A percentile compares a stretch with the other conserved stretches of the same genome.
These are phyloP conservation scores for Chinchilla lanigera DNA, from an alignment of 2,113 vertebrate genomes.

Conservation along the genomic window DNA sequence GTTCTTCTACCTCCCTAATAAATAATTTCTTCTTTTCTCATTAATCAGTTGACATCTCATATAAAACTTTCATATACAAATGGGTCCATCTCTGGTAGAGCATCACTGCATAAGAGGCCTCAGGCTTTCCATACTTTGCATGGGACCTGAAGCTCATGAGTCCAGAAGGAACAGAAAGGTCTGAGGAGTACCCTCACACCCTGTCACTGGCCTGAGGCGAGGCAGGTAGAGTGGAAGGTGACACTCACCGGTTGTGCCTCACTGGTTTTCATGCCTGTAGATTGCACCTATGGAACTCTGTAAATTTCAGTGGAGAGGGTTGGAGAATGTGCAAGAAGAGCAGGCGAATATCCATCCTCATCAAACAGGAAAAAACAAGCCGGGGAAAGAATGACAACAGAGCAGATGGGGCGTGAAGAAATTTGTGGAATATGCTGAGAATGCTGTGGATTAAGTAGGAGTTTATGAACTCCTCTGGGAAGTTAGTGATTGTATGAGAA, in stretches of 20 bases:
- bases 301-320: not conserved
- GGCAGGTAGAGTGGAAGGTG: not conserved
- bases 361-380: not conserved
- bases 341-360: not conserved
- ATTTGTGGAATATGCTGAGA: constrained; percentile 39
- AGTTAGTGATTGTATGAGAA: constrained; percentile 41
- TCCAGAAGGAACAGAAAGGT: not conserved
- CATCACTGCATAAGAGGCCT: not conserved
- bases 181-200: not conserved
- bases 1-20: not conserved
- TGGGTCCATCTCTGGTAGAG: not conserved
- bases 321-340: not conserved
- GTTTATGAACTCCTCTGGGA: constrained; percentile 31
- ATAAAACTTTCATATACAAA: not conserved
- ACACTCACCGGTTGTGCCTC: not conserved
- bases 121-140: not conserved
- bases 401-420: not conserved
- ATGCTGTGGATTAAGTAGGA: not conserved
- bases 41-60: not conserved
- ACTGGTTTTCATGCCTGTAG: not conserved
- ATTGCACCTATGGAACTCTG: not conserved
- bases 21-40: not conserved
- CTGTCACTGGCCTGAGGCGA: not conserved
- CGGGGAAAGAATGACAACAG: not conserved
- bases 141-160: not conserved